Base-by-base conservation (phyloP, 2,797 vertebrate species). In the Rallus crepitans region DNA sequence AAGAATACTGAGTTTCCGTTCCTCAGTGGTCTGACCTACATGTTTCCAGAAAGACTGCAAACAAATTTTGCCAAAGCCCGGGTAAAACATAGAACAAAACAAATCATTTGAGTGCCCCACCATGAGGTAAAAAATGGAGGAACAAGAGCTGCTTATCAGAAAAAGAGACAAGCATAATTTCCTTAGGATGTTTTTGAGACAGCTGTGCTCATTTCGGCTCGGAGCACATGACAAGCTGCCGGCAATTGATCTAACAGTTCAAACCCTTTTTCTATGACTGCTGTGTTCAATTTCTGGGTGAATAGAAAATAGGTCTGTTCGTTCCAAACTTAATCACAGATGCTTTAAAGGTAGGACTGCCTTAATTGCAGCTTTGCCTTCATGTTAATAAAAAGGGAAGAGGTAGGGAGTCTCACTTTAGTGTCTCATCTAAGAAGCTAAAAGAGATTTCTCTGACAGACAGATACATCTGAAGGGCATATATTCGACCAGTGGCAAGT, bases 141-240 rank as follows among this genome's bases (percentile, higher is more conserved):
- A 53, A 88, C 8, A 79, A 31, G 9, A 33, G 21, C 12, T 6
- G 6, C 3, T 82, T 82, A 76, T 39, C 42, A 82, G 42, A 81
- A 94, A 86, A 77, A 64, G 16, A 47, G 15, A 27, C 8, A 53
- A 71, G 20, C 5, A 78, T 53, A 50, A 86, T 68, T 52, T 91
- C 23, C 47, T 48, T 52, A 30, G 16, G 23, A 37, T 21, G 6
- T 9, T 68, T 91, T 75, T 61, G 57, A 65, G 65, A 20, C 37
- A 76, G 31, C 28, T 71, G 16, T 31, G 42, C 31, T 82, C 10
- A 66, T 89, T 94, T 84, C 70, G 73, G 76, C 61, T 65, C 61
- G 59, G 48, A 87, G 50, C n/a, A 91, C n/a, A 80, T 81, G 80
- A 91, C 52, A 91, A 87, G 40, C 47, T 85, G 33, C 60, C 81